A percentile compares a stretch with the other conserved stretches of the same genome.
These are phyloP conservation scores for Melanotaenia pygmaea DNA, from an alignment of 2,797 vertebrate genomes.

Conservation along the genomic window DNA sequence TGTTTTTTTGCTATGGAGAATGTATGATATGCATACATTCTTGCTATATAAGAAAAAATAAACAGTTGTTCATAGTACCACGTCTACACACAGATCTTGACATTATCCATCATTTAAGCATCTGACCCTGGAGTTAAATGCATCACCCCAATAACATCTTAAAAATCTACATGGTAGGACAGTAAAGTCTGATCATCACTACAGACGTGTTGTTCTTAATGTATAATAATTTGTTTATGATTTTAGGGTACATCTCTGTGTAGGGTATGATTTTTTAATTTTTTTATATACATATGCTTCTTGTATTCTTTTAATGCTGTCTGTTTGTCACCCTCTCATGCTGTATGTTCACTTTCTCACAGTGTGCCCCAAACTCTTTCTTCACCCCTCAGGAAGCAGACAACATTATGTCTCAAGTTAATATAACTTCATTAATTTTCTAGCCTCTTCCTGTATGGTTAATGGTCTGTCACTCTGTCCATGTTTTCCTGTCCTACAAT, in stretches of 20 bases:
- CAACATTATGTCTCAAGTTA: slow-evolving; percentile 4
- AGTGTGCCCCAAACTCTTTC: slow-evolving; percentile 7
- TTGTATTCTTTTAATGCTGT: not conserved
- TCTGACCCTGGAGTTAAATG: too few relatives aligned
- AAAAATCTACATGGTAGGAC: slow-evolving; percentile 41
- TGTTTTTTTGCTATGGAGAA: too few relatives aligned
- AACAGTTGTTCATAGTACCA: too few relatives aligned
- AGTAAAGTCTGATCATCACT: slow-evolving; percentile 25
- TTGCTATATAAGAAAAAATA: too few relatives aligned
- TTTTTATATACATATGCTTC: slow-evolving; percentile 19
- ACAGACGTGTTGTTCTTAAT: slow-evolving; percentile 21
- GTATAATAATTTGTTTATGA: slow-evolving; percentile 12
- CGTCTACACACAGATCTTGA: too few relatives aligned
- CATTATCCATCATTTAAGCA: too few relatives aligned
- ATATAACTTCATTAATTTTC: not conserved
- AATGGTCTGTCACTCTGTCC: not conserved
- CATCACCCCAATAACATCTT: slow-evolving; percentile 36
- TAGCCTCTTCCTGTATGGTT: not conserved
- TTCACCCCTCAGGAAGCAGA: slow-evolving; percentile 6
- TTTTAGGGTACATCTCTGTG: slow-evolving; percentile 10
- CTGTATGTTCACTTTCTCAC: slow-evolving; percentile 45
- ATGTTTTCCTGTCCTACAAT: slow-evolving; percentile 4
- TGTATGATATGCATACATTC: too few relatives aligned
- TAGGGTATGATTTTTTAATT: not conserved
- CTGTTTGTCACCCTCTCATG: slow-evolving; percentile 60